Conservation (phyloP, 1,140 invertebrate species). For the Drosophila albomicans region DNA sequence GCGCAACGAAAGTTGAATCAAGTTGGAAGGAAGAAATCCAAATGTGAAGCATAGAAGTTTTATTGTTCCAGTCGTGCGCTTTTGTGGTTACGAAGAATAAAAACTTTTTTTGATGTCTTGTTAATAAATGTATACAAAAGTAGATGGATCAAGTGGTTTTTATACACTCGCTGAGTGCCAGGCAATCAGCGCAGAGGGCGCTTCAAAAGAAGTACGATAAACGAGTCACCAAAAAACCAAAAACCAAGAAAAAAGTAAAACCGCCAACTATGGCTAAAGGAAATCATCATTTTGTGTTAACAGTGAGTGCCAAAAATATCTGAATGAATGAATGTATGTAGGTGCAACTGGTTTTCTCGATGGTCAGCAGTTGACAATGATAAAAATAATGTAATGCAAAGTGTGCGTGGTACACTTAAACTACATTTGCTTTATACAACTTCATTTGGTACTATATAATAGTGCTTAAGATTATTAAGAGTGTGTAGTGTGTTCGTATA, state of each 20-base stretch:
- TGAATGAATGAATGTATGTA: not conserved
- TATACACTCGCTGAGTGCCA: constrained; percentile 12
- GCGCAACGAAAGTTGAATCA: constrained; percentile 1
- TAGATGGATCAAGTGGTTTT: constrained; percentile 20
- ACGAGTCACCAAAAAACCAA: constrained; percentile 11
- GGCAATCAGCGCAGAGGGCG: constrained; percentile 12
- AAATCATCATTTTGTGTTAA: constrained; percentile 28
- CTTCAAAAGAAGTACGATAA: constrained; percentile 16
- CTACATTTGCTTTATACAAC: not conserved
- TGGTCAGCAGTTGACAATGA: constrained; percentile 31
- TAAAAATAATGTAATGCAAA: constrained; percentile 1
- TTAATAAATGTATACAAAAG: constrained; percentile 25
- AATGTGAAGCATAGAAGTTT: constrained; percentile 33
- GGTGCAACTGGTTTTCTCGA: constrained; percentile 22
- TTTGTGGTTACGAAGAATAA: constrained; percentile 17
- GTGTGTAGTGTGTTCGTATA: not conserved
- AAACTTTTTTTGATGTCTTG: constrained; percentile 25
- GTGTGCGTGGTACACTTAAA: not conserved
- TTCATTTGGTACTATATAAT: not conserved
- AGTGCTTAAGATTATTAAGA: not conserved
- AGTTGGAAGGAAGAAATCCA: constrained; percentile 5
- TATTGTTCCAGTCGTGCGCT: constrained; percentile 36
- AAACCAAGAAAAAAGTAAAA: not conserved
- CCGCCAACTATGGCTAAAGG: constrained; percentile 19
- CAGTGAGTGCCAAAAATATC: constrained; percentile 3